Percentiles rank a stretch among this genome's conserved stretches.
Conservation (phyloP, 64 coral and sea anemone genomes). For the Dendrophyllia cribrosa region DNA sequence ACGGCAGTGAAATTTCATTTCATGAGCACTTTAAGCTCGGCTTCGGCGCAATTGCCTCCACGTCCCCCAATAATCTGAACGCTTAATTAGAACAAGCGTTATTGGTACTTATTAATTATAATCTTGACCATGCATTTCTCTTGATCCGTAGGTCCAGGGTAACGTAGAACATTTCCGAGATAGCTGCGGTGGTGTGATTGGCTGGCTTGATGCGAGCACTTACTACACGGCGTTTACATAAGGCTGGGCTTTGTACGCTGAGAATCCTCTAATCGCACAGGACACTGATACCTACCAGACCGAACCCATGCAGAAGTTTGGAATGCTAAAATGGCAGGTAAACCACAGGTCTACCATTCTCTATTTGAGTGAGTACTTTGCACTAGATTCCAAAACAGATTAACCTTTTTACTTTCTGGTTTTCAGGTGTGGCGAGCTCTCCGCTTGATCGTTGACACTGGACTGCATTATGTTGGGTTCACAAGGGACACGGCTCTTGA, state of each 20-base stretch:
- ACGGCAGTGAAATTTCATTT: too few species aligned
- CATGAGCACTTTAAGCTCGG: too few species aligned
- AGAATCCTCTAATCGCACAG: conserved; percentile 50
- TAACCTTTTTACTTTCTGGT: not conserved
- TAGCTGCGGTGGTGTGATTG: conserved; percentile 14
- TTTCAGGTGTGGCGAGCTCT: conserved; percentile 64
- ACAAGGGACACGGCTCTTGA: conserved; percentile 29
- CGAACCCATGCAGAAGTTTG: conserved; percentile 26
- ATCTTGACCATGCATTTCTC: too few species aligned
- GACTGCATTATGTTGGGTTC: conserved; percentile 40
- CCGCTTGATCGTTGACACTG: conserved; percentile 72
- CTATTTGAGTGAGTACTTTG: too few species aligned
- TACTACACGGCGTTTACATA: conserved; percentile 53
- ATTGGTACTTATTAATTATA: too few species aligned
- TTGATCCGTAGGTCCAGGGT: not conserved
- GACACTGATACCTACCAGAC: conserved; percentile 44
- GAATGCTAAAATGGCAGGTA: conserved; percentile 60
- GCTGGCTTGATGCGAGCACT: not conserved
- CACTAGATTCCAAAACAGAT: too few species aligned
- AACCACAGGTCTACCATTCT: not conserved
- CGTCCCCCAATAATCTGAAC: too few species aligned
- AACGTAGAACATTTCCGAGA: conserved; percentile 11
- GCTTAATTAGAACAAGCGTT: too few species aligned
- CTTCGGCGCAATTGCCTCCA: too few species aligned
- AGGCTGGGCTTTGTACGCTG: conserved; percentile 68